Percentiles rank a stretch among this genome's conserved stretches.
Conservation (phyloP, 2,888 invertebrate species). For the Synergus laeviventris region DNA sequence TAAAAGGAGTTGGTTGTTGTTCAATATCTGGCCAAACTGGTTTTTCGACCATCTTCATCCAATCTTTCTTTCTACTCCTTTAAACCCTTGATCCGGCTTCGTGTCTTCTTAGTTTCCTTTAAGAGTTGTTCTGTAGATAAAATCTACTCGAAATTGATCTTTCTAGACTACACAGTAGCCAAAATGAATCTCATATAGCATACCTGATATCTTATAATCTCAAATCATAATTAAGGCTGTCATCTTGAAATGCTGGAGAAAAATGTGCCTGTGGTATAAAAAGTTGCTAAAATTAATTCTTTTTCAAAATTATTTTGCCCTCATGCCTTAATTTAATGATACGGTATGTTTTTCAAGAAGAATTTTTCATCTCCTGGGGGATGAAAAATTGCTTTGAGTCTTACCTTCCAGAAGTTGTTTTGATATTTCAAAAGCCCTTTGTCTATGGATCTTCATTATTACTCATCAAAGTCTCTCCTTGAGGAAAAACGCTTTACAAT, state of each 20-base stretch:
- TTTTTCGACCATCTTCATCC: slow-evolving; percentile 58
- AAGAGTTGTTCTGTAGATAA: background rate
- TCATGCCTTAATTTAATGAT: background rate
- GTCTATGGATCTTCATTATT: slow-evolving; percentile 17
- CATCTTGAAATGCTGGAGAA: background rate
- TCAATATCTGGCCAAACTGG: slow-evolving; percentile 59
- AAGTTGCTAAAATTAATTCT: no score
- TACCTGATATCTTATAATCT: background rate
- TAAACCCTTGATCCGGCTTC: slow-evolving; percentile 14
- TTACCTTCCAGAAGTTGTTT: slow-evolving; percentile 12
- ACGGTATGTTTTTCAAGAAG: background rate
- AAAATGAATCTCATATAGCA: background rate
- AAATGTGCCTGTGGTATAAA: background rate
- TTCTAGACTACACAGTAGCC: background rate
- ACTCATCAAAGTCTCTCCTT: slow-evolving; percentile 27
- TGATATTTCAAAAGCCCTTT: slow-evolving; percentile 29
- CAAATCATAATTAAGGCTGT: background rate
- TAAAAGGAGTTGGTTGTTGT: background rate
- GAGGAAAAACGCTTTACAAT: slow-evolving; percentile 26
- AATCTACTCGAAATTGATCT: slow-evolving; percentile 22
- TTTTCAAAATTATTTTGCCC: background rate
- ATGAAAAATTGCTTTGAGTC: slow-evolving; percentile 5
- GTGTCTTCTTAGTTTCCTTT: background rate
- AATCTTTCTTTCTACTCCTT: background rate
- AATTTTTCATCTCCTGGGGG: background rate